These are phyloP conservation scores for Cephalotes varians DNA, from an alignment of 2,888 invertebrate genomes.

Conservation along the genomic window DNA sequence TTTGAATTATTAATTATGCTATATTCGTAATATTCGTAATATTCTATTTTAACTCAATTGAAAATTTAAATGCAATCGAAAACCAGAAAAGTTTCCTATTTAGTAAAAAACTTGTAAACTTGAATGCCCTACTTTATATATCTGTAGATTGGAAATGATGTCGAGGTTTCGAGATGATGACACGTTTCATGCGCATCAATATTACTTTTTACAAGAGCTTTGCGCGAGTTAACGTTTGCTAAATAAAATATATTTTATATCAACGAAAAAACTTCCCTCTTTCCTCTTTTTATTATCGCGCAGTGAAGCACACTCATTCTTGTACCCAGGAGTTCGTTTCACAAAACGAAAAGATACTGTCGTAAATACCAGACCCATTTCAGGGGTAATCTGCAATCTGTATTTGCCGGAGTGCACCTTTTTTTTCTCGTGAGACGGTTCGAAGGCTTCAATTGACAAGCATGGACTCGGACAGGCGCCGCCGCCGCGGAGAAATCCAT, in stretches of 20 bases:
- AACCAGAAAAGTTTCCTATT: background rate
- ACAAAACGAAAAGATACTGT: background rate
- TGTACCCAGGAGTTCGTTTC: background rate
- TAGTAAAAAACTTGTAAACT: too few species aligned
- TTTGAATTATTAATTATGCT: background rate
- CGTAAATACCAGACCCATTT: background rate
- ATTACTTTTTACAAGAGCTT: background rate
- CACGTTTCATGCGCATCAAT: background rate
- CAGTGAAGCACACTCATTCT: background rate
- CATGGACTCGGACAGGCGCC: slow-evolving; percentile 4
- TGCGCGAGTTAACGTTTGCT: slow-evolving; percentile 28
- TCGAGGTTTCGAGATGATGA: background rate
- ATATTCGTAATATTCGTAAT: background rate
- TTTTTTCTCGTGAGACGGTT: background rate
- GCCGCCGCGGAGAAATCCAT: background rate
- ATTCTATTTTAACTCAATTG: background rate
- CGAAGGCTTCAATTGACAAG: slow-evolving; percentile 21
- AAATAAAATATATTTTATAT: slow-evolving; percentile 47
- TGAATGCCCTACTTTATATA: background rate
- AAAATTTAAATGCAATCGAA: background rate
- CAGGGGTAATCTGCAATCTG: background rate
- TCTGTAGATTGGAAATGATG: background rate
- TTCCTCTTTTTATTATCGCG: background rate
- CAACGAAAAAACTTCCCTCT: background rate
- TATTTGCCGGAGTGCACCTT: background rate